Percentiles rank a stretch among this genome's conserved stretches.
Conservation (phyloP, 2,888 invertebrate genomes). For the Epirrhoe tristata region DNA sequence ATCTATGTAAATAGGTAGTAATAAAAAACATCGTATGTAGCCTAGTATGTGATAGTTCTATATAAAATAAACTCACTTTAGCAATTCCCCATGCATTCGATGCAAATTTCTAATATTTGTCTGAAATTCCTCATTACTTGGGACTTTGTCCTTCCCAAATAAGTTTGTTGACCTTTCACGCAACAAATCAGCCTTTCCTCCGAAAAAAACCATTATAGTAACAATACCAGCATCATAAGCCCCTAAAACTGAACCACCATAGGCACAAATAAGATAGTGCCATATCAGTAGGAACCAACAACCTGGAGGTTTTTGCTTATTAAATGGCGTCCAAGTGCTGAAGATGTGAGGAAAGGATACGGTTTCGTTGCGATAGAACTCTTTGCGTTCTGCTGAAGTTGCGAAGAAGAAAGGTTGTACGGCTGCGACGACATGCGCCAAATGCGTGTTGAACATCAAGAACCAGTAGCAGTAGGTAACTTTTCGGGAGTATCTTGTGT, state of each 20-base stretch:
- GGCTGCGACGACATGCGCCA: constrained; percentile 51
- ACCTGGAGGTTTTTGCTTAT: constrained; percentile 69
- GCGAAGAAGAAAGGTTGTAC: constrained; percentile 61
- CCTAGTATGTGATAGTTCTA: not conserved
- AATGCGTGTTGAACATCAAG: constrained; percentile 63
- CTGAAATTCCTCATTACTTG: constrained; percentile 50
- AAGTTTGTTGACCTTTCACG: constrained; percentile 67
- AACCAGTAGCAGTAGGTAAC: constrained; percentile 70
- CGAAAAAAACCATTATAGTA: constrained; percentile 71
- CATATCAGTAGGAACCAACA: constrained; percentile 67
- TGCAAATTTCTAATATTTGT: constrained; percentile 60
- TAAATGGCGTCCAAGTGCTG: constrained; percentile 75
- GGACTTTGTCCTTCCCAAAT: constrained; percentile 48
- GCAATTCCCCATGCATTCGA: constrained; percentile 57
- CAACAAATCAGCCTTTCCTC: constrained; percentile 70
- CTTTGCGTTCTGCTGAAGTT: constrained; percentile 55
- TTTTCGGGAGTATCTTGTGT: constrained; percentile 68
- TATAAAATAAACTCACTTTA: constrained; percentile 64
- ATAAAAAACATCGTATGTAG: no score
- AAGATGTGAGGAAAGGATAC: constrained; percentile 73
- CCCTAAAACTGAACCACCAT: constrained; percentile 65
- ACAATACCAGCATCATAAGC: constrained; percentile 67
- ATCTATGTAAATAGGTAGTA: not conserved
- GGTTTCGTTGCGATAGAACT: constrained; percentile 63
- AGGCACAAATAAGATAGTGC: constrained; percentile 60